phyloP scores from a whole-genome alignment of 2,113 vertebrate species.

The Apus apus region DNA sequence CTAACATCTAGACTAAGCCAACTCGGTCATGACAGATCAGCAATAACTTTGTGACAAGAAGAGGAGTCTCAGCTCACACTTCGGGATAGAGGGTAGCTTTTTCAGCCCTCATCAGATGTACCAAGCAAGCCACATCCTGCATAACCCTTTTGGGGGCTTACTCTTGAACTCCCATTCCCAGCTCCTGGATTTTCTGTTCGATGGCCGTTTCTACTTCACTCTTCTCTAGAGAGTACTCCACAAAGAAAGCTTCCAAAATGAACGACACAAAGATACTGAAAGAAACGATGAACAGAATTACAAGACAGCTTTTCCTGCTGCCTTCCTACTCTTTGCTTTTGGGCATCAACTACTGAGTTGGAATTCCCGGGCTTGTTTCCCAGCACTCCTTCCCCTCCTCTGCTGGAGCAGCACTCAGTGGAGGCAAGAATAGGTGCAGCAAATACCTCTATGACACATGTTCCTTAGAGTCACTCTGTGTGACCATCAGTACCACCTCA shows the following conservation, averaged over 20 bases:
- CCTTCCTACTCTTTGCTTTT: neutral
- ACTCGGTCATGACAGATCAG: neutral
- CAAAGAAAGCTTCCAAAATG: conserved; percentile 92
- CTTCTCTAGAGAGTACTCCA: conserved; percentile 91
- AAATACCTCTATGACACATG: neutral
- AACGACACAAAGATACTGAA: conserved; percentile 94
- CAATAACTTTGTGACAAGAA: neutral
- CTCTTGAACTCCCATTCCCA: conserved; percentile 87
- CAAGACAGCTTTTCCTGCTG: neutral
- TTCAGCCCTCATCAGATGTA: neutral
- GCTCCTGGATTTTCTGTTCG: conserved; percentile 93
- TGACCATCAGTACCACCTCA: neutral
- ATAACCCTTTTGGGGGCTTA: conserved; percentile 47
- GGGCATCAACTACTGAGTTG: neutral
- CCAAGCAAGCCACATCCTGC: neutral
- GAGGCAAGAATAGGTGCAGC: neutral
- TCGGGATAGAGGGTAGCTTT: accelerated
- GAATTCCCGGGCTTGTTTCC: neutral
- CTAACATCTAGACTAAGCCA: neutral
- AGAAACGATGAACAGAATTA: neutral
- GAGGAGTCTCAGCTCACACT: neutral
- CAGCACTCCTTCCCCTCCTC: neutral
- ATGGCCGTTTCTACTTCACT: conserved; percentile 91
- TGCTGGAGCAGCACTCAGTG: neutral
- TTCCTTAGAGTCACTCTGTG: neutral